Evolutionary conservation across 2,113 vertebrate species (phyloP), one percentile per base, ranked within the genome.

Genomic region (Nanger granti): DNA sequence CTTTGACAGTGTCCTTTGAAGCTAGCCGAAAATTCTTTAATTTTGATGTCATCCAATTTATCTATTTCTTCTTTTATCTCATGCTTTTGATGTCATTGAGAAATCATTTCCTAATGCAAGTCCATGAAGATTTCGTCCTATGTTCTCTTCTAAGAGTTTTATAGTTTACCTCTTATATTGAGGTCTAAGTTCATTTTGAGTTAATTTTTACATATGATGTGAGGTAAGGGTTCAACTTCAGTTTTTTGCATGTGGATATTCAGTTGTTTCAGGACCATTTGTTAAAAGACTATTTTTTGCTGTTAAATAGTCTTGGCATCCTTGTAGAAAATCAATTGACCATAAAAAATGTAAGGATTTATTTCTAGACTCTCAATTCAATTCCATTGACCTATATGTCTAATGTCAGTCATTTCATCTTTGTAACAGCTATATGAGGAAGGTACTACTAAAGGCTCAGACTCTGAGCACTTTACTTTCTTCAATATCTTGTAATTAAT

Each of bases 391-490:
- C n/a, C 52, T 95, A 28, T 86, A 66, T 76, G 24, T 90, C 52
- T 92, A 62, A 92, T 69, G 20, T 34, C 59, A 87, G 37, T 47
- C 54, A 91, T 62, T 93, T 85, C 55, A 69, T 83, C 83, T 91
- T 94, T 79, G 66, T 60, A 91, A 59, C 52, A 94, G n/a, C 37
- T 90, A 10, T 41, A 44, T 47, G 20, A 85, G 7, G 26, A 97
- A 88, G 55, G 5, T 28, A 29, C 26, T 64, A 24, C 89, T 96
- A 96, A 96, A 76, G 31, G 5, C 26, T 93, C 34, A 69, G 55
- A 89, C 17, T 82, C 87, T 94, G 54, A 92, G 7, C 17, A 93
- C 85, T 89, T 95, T 96, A 89, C 76, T 87, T 95, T 97, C 89
- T 96, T 96, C 57, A 91, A 89, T 73, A 60, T 91, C 83, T 47